A percentile compares a stretch with the other conserved stretches of the same genome.
phyloP scores from a whole-genome alignment of 2,888 invertebrate species.

The Candidula unifasciata region DNA sequence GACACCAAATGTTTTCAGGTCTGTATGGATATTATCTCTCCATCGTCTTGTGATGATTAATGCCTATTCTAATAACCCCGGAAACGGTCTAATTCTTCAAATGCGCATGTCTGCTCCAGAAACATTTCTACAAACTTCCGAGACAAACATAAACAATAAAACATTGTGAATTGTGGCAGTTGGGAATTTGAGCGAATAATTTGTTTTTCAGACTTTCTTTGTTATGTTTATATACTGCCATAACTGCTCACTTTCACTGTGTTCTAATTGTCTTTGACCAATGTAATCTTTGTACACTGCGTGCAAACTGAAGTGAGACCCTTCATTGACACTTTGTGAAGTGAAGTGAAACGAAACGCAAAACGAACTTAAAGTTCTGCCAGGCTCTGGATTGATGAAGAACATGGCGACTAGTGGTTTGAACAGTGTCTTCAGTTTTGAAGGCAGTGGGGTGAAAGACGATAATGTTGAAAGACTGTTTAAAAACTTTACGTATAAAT shows the following conservation, averaged over 20 bases:
- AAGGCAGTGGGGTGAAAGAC: slow-evolving; percentile 43
- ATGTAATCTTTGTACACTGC: too few species aligned
- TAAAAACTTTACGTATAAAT: slow-evolving; percentile 48
- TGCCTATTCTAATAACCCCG: too few species aligned
- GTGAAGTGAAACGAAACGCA: too few species aligned
- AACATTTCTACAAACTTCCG: neutral
- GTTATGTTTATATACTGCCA: too few species aligned
- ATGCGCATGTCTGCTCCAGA: neutral
- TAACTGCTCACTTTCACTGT: neutral
- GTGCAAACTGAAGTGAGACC: too few species aligned
- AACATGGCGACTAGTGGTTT: slow-evolving; percentile 40
- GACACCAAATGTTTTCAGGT: too few species aligned
- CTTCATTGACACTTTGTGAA: too few species aligned
- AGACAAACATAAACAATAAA: neutral
- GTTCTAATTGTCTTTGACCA: too few species aligned
- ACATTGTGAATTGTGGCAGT: neutral
- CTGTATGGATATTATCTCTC: too few species aligned
- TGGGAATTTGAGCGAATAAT: neutral
- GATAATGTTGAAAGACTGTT: slow-evolving; percentile 42
- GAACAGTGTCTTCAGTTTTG: slow-evolving; percentile 9
- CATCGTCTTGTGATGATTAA: too few species aligned
- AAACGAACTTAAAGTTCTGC: too few species aligned
- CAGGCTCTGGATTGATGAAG: neutral
- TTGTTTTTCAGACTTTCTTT: neutral
- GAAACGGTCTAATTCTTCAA: too few species aligned